Conservation (phyloP, 2,113 vertebrate genomes). For the Mixornis gularis region DNA sequence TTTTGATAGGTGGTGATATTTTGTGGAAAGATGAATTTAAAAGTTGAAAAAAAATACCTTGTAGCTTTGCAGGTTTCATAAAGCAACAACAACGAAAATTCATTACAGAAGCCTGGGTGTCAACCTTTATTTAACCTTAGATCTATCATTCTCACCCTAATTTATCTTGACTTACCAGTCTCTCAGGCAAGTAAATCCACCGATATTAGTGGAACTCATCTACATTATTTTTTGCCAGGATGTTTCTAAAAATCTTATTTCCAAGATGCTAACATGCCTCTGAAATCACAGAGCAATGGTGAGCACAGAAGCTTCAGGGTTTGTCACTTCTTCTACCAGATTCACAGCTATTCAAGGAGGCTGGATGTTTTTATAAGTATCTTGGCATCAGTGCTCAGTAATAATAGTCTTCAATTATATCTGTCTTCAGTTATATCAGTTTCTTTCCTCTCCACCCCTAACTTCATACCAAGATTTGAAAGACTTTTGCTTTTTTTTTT, state of each 20-base stretch:
- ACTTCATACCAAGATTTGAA: neutral
- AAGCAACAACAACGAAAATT: neutral
- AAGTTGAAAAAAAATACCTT: neutral
- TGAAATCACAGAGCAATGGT: neutral
- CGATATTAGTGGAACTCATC: neutral
- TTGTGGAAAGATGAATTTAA: neutral
- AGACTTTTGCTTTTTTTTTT: neutral
- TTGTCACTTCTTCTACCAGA: neutral
- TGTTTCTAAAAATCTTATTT: neutral
- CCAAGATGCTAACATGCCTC: neutral
- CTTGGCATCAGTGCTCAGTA: neutral
- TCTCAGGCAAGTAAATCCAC: neutral
- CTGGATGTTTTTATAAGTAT: neutral
- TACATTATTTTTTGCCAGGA: neutral
- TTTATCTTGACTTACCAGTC: neutral
- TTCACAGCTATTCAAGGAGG: neutral
- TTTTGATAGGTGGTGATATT: neutral
- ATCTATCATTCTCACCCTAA: neutral
- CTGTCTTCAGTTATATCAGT: neutral
- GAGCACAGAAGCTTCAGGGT: neutral
- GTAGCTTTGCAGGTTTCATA: neutral
- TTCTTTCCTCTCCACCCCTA: neutral
- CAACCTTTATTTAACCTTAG: slow-evolving; percentile 7
- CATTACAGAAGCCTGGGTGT: neutral
- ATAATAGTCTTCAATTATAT: neutral